Evolutionary conservation across 2,888 invertebrate species (phyloP).

Genomic region (Nematopogon swammerdamellus): DNA sequence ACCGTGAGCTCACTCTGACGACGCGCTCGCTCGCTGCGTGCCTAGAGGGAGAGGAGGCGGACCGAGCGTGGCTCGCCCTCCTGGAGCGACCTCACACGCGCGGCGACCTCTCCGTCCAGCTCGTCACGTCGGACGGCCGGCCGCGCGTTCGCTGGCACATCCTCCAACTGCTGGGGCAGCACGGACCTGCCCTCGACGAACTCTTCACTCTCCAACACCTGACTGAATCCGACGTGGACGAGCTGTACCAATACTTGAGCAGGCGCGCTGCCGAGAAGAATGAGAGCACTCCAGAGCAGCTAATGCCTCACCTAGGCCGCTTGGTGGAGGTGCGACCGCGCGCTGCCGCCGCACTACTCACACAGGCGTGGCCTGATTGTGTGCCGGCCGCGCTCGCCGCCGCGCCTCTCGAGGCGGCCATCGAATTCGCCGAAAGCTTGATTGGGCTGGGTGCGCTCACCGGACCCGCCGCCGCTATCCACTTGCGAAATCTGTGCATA

Average conservation of each 20-base stretch:
- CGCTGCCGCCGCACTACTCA: slow-evolving; percentile 28
- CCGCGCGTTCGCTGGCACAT: slow-evolving; percentile 32
- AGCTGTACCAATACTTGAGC: slow-evolving; percentile 33
- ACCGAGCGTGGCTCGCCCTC: slow-evolving; percentile 34
- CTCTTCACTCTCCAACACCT: slow-evolving; percentile 30
- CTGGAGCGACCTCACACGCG: slow-evolving; percentile 16
- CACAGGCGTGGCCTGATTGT: slow-evolving; percentile 20
- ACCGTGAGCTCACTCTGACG: slow-evolving; percentile 26
- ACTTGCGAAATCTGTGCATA: slow-evolving; percentile 29
- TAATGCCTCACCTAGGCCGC: slow-evolving; percentile 19
- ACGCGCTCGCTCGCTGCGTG: slow-evolving; percentile 23
- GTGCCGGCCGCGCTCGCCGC: slow-evolving; percentile 17
- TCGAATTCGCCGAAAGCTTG: slow-evolving; percentile 26
- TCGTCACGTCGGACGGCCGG: slow-evolving; percentile 14
- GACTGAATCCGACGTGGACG: slow-evolving; percentile 29
- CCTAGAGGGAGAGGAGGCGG: slow-evolving; percentile 29
- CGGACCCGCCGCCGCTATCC: slow-evolving; percentile 26
- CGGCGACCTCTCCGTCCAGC: slow-evolving; percentile 9
- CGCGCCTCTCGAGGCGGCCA: slow-evolving; percentile 16
- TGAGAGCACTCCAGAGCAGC: no score
- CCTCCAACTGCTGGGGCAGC: slow-evolving; percentile 20
- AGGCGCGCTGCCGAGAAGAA: slow-evolving; percentile 15
- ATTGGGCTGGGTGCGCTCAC: slow-evolving; percentile 23
- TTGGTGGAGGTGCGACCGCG: slow-evolving; percentile 27
- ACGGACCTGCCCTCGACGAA: slow-evolving; percentile 21